A percentile compares a stretch with the other conserved stretches of the same genome.
Evolutionary conservation across 1,140 invertebrate species (phyloP).

Genomic region (Drosophila sulfurigaster): DNA sequence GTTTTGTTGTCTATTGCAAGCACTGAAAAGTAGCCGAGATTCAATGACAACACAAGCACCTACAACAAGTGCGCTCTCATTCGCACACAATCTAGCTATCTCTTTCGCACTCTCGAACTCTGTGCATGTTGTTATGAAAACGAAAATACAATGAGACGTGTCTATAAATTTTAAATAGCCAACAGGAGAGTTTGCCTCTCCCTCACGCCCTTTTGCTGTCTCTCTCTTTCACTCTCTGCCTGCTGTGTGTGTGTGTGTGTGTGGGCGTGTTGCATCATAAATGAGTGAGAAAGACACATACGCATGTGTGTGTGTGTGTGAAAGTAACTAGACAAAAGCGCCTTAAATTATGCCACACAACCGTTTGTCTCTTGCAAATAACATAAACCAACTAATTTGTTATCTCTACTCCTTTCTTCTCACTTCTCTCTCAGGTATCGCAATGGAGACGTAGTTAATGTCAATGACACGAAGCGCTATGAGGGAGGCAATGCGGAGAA

Average conservation of each 20-base stretch:
- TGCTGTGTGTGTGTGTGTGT: conserved; percentile 1
- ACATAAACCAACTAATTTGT: conserved; percentile 24
- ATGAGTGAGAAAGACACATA: conserved; percentile 12
- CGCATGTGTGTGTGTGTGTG: conserved; percentile 13
- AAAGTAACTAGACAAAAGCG: conserved; percentile 31
- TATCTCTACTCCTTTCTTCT: background rate
- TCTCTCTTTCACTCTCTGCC: background rate
- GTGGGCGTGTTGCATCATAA: conserved; percentile 41
- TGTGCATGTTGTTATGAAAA: conserved; percentile 56
- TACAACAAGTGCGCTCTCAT: background rate
- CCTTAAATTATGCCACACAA: conserved; percentile 51
- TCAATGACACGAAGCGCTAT: conserved; percentile 89
- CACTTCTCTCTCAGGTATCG: conserved; percentile 88
- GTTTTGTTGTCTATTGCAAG: conserved; percentile 25
- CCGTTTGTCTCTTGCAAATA: conserved; percentile 18
- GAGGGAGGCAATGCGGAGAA: conserved; percentile 91
- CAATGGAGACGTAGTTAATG: conserved; percentile 88
- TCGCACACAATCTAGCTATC: background rate
- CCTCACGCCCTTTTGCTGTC: background rate
- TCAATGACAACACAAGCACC: conserved; percentile 24
- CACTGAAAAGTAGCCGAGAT: conserved; percentile 42
- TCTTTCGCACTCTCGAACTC: background rate
- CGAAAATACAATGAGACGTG: conserved; percentile 58
- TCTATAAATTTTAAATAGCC: conserved; percentile 64
- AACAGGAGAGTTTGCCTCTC: conserved; percentile 12